Conservation (phyloP, 2,113 vertebrate species). For the Macquaria australasica region DNA sequence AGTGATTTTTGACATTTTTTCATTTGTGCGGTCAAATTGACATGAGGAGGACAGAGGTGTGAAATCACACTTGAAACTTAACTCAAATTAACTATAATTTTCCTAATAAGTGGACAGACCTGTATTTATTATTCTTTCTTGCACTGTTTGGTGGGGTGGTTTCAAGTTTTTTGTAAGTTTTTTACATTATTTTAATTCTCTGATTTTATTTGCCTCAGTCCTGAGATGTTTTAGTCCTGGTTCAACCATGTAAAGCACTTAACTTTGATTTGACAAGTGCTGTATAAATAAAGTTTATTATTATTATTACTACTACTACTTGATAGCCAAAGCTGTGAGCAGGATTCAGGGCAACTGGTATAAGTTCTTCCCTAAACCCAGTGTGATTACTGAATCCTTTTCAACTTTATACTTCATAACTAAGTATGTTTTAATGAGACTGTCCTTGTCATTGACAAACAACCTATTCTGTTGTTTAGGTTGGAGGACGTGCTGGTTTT, state of each 20-base stretch:
- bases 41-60: not conserved
- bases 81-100: not conserved
- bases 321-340: not conserved
- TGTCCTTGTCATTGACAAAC: no score
- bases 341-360: not conserved
- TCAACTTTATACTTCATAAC: not conserved
- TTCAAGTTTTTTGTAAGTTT: not conserved
- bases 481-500: no score
- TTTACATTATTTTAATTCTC: no score
- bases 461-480: no score
- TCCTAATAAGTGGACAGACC: not conserved
- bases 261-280: no score
- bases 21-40: conserved; percentile 17
- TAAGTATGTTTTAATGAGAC: no score
- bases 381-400: not conserved
- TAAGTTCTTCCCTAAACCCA: not conserved
- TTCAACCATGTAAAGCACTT: no score
- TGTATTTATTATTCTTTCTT: not conserved
- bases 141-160: not conserved
- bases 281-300: no score
- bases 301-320: not conserved
- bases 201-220: no score
- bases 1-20: not conserved
- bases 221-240: no score
- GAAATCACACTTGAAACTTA: not conserved